A percentile compares a stretch with the other conserved stretches of the same genome.
phyloP scores from a whole-genome alignment of 2,797 vertebrate genomes.

The Psittacula echo region DNA sequence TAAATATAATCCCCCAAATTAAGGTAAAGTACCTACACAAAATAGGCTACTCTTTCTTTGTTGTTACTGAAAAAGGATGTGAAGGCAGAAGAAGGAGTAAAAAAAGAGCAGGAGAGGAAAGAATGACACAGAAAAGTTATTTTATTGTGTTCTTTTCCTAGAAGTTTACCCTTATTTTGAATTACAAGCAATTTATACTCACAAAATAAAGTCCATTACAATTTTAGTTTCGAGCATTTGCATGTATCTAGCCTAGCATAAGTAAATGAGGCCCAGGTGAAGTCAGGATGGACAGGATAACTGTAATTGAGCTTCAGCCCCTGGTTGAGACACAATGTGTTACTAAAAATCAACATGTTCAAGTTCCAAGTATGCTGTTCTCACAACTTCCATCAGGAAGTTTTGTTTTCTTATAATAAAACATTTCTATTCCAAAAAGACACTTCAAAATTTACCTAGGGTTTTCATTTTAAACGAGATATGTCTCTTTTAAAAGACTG shows the following conservation, averaged over 20 bases:
- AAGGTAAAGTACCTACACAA: neutral
- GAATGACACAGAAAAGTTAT: neutral
- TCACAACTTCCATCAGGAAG: neutral
- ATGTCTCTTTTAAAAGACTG: neutral
- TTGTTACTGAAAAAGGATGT: neutral
- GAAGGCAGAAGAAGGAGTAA: neutral
- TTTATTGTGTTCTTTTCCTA: neutral
- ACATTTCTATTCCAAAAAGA: neutral
- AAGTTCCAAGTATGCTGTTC: neutral
- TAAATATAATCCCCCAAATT: neutral
- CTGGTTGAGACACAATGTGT: fast-evolving
- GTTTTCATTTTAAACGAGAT: neutral
- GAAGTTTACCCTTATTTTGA: neutral
- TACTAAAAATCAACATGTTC: neutral
- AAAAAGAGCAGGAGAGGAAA: neutral
- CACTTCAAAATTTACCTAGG: neutral
- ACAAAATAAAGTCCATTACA: neutral
- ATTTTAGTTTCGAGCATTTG: neutral
- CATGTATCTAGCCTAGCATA: neutral
- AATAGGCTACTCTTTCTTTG: neutral
- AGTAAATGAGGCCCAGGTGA: neutral
- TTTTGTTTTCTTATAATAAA: neutral
- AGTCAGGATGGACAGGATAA: neutral
- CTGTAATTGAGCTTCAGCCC: neutral
- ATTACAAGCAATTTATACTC: neutral